phyloP scores from a whole-genome alignment of 2,797 vertebrate species.

The Siniperca obscura region DNA sequence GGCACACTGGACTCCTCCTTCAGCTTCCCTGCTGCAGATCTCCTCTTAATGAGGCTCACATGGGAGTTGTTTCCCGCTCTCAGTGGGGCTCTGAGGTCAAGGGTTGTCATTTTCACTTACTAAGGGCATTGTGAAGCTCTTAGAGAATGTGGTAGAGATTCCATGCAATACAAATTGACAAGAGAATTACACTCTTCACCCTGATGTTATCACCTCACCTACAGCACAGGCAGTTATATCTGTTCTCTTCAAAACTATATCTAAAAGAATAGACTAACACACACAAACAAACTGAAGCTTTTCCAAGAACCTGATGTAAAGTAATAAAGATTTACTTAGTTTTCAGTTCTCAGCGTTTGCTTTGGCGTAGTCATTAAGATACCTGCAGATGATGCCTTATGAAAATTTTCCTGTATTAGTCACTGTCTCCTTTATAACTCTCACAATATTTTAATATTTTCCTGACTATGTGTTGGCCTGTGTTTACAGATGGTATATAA shows the following conservation, averaged over 20 bases:
- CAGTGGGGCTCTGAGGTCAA: slow-evolving; percentile 48
- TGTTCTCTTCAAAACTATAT: neutral
- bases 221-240: neutral
- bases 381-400: neutral
- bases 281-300: slow-evolving; percentile 18
- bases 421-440: neutral
- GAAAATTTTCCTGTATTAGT: slow-evolving; percentile 1
- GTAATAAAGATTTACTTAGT: slow-evolving; percentile 12
- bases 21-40: slow-evolving; percentile 34
- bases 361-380: neutral
- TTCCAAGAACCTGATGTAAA: slow-evolving; percentile 24
- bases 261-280: neutral
- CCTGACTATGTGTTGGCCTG: neutral
- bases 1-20: slow-evolving; percentile 20
- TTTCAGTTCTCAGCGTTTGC: slow-evolving; percentile 18
- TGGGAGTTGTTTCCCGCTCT: slow-evolving; percentile 53
- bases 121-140: slow-evolving; percentile 22
- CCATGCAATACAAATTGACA: slow-evolving; percentile 47
- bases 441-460: neutral
- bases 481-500: slow-evolving; percentile 8
- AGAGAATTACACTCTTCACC: slow-evolving; percentile 11
- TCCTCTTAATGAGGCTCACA: slow-evolving; percentile 61
- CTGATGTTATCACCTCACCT: slow-evolving; percentile 17
- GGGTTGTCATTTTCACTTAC: slow-evolving; percentile 57
- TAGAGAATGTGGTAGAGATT: slow-evolving; percentile 10